Evolutionary conservation across 2,797 vertebrate species (phyloP), one percentile per base, ranked within the genome.

Genomic region (Odontamblyopus rebecca): DNA sequence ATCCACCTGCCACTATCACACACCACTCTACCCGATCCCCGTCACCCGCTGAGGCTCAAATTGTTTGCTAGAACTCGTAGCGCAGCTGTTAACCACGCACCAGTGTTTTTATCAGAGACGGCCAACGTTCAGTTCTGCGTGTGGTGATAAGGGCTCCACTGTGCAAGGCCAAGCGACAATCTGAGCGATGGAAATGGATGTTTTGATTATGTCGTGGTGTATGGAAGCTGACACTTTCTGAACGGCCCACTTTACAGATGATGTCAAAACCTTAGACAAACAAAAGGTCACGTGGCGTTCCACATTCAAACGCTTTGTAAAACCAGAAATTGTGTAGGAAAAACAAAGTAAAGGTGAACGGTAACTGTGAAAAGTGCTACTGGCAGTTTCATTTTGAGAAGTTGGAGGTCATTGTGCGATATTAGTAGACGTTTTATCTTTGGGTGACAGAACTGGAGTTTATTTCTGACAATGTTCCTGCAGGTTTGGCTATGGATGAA

Each of bases 31-130:
- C 86, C 89, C 84, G 81, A 77, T 87, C 88, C 82, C 80, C 81
- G 81, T 86, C 75, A 79, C 87, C 86, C 88, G 86, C 88, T 89
- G 86, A 77, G 82, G 74, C 78, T 84, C 84, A 88, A 88, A 85
- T 83, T 80, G 82, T 91, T 89, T 87, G 79, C 85, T 88, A 86
- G 84, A 83, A 83, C 83, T 85, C 73, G 79, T 76, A 75, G 87
- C 81, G 81, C 90, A 87, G 82, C 82, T 81, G 82, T 92, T 89
- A 89, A 86, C 91, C 89, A 90, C 85, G 78, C 59, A 67, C 84
- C 70, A 80, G 76, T 90, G 75, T 88, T 78, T 87, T 89, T 88
- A 85, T 89, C 82, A 85, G 75, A 89, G 86, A 86, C 82, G 84
- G 80, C 89, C 86, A 91, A 90, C 87, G 85, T 90, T 88, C 88